Evolutionary conservation across 2,113 vertebrate genomes (phyloP).

Genomic region (Mohoua ochrocephala): DNA sequence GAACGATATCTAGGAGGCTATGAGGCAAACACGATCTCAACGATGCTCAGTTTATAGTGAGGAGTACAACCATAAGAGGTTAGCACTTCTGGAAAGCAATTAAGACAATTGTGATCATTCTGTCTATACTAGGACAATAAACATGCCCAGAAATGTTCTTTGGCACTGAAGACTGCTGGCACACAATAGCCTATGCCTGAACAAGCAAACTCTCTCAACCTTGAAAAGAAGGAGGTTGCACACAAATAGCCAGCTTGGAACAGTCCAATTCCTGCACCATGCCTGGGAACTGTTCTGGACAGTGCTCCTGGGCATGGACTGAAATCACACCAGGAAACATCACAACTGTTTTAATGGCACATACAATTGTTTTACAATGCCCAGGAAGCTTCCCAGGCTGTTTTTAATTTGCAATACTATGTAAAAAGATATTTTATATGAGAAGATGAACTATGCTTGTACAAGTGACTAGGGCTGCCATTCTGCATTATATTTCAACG

Average conservation of each 20-base stretch:
- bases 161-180: background rate
- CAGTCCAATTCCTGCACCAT: background rate
- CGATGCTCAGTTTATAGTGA: background rate
- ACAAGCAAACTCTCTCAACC: background rate
- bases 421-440: background rate
- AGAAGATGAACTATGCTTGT: background rate
- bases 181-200: background rate
- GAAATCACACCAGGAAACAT: background rate
- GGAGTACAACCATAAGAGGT: background rate
- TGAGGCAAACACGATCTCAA: background rate
- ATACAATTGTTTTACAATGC: background rate
- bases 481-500: background rate
- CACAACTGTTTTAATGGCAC: background rate
- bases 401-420: background rate
- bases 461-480: background rate
- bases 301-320: background rate
- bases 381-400: background rate
- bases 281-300: background rate
- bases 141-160: background rate
- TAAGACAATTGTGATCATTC: background rate
- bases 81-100: background rate
- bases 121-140: background rate
- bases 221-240: conserved; percentile 5
- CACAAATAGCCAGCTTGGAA: background rate
- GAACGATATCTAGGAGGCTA: background rate